Percentiles rank a stretch among this genome's conserved stretches.
These are phyloP conservation scores for Hybognathus amarus DNA, from an alignment of 2,797 vertebrate genomes.

Conservation along the genomic window DNA sequence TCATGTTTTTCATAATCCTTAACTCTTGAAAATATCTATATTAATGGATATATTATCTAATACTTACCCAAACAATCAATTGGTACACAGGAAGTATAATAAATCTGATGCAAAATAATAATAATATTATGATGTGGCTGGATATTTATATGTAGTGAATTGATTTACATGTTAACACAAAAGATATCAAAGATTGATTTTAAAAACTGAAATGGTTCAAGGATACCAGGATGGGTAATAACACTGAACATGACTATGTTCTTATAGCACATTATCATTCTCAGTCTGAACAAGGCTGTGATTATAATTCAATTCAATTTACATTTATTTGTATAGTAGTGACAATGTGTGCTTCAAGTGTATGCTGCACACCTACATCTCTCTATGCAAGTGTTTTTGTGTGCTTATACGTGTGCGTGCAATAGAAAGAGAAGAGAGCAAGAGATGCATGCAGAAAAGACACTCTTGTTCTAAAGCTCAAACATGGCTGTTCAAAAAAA, in stretches of 20 bases:
- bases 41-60: neutral
- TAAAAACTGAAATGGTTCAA: neutral
- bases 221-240: neutral
- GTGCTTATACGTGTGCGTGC: neutral
- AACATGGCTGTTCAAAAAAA: constrained; percentile 2
- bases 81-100: neutral
- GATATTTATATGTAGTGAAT: neutral
- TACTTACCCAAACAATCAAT: neutral
- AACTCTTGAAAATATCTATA: neutral
- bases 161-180: neutral
- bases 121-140: neutral
- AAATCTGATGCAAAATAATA: neutral
- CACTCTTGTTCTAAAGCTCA: neutral
- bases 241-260: neutral
- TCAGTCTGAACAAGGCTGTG: neutral
- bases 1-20: neutral
- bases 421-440: constrained; percentile 21
- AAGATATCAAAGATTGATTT: neutral
- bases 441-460: neutral
- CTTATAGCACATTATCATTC: neutral
- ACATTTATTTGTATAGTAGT: too few relatives aligned
- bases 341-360: neutral
- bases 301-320: neutral
- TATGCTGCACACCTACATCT: neutral
- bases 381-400: constrained; percentile 23